Evolutionary conservation across 2,888 invertebrate genomes (phyloP), one percentile per base, ranked within the genome.

Genomic region (Rhaphigaster nebulosa): DNA sequence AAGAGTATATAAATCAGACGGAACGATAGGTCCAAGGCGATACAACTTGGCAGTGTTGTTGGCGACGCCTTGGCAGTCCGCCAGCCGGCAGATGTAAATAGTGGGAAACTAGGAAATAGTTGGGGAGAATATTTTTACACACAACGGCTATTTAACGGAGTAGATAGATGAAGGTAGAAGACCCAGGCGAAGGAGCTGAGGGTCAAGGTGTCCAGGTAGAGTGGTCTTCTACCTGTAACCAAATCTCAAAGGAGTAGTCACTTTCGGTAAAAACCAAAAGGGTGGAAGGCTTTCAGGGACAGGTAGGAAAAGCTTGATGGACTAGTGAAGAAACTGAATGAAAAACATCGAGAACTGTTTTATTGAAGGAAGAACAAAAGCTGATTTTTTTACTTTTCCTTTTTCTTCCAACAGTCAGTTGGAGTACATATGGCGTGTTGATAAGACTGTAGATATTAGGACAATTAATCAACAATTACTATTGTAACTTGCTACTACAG

Each of bases 91-190:
- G 88, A 88, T 88, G 88, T 88, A 88, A 88, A 88, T 88, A 88
- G 88, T 88, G 88, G 88, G 60, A 88, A 88, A 88, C 88, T 88
- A 88, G 88, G 88, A 88, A 88, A 88, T 88, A 88, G 88, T 60
- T 41, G 60, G 8, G 23, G 38, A 41, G 88, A 60, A 56, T 88
- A 60, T 88, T 88, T 88, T 60, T 88, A 88, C 18, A 88, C 88
- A 60, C 65, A n/a, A 56, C 60, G 26, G 41, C 41, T 34, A 60
- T 26, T 56, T 56, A 56, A 29, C 52, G 56, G 52, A 15, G n/a
- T 26, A 56, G 84, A 15, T 26, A 23, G 26, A 80, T 3, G 29
- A 38, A 23, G 84, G 84, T 15, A 6, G 70, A 50, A 50, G n/a
- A 84, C 84, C 84, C 5, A n/a, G 84, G 23, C 41, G 23, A 5